Evolutionary conservation across 2,113 vertebrate species (phyloP).

Genomic region (Numida meleagris): DNA sequence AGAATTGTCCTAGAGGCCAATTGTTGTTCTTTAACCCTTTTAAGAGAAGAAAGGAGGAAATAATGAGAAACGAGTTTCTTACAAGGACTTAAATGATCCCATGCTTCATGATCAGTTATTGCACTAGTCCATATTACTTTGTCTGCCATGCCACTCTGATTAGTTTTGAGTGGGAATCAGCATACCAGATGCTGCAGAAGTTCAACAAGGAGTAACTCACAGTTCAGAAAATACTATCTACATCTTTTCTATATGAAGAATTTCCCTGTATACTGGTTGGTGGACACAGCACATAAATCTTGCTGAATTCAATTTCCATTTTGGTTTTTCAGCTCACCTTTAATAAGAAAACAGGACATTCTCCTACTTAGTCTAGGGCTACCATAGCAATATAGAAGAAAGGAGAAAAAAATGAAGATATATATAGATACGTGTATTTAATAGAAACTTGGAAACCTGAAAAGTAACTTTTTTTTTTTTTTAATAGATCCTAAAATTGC

Average conservation of each 20-base stretch:
- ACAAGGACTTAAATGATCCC: not conserved
- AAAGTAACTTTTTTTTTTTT: constrained; percentile 10
- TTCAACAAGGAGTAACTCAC: not conserved
- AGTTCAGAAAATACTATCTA: constrained; percentile 3
- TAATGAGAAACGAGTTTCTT: rapidly evolving
- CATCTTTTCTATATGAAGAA: constrained; percentile 26
- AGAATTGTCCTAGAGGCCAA: not conserved
- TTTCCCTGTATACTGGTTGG: not conserved
- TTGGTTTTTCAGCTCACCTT: constrained; percentile 18
- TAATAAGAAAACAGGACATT: constrained; percentile 57
- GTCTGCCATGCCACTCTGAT: not conserved
- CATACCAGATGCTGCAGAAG: not conserved
- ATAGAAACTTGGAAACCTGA: constrained; percentile 38
- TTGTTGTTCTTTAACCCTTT: rapidly evolving
- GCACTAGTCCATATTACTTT: not conserved
- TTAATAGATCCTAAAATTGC: constrained; percentile 46
- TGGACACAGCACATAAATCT: constrained; percentile 29
- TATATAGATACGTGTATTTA: constrained; percentile 9
- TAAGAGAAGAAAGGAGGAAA: not conserved
- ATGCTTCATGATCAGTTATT: not conserved
- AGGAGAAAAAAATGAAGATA: not conserved
- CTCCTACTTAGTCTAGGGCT: constrained; percentile 49
- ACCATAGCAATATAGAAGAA: not conserved
- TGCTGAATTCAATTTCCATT: constrained; percentile 11
- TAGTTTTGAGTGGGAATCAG: not conserved